A percentile compares a stretch with the other conserved stretches of the same genome.
Evolutionary conservation across 92 coral and sea anemone genomes (phyloP).

Genomic region (Phenganax marumi): DNA sequence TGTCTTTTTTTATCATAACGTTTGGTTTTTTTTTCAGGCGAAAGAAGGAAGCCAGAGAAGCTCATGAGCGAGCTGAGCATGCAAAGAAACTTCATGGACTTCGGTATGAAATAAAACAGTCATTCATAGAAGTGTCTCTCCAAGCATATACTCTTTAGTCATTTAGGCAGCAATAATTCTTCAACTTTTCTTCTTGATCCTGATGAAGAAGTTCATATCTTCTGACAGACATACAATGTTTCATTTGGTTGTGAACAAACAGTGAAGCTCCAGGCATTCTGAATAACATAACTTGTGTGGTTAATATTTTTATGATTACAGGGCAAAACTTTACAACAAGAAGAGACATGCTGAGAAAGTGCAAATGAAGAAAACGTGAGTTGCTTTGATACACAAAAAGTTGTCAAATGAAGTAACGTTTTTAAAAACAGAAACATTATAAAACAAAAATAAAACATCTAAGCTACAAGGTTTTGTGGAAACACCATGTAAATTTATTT

Average conservation of each 20-base stretch:
- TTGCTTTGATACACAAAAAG: background rate
- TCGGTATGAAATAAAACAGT: constrained; percentile 54
- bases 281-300: background rate
- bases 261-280: background rate
- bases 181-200: background rate
- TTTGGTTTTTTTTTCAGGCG: constrained; percentile 56
- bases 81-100: constrained; percentile 99
- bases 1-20: background rate
- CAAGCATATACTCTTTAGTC: too few relatives aligned
- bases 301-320: background rate
- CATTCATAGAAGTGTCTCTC: background rate
- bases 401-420: background rate
- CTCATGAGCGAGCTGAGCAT: constrained; percentile 85
- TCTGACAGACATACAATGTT: too few relatives aligned
- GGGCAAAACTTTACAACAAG: constrained; percentile 93
- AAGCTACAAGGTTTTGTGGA: too few relatives aligned
- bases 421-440: background rate
- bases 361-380: constrained; percentile 99
- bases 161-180: background rate
- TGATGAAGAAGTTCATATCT: background rate
- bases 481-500: too few relatives aligned
- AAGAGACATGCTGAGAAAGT: constrained; percentile 98
- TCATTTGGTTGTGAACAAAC: background rate
- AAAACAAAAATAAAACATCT: background rate
- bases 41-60: constrained; percentile 89